phyloP scores from a whole-genome alignment of 2,888 invertebrate genomes.

The Dolomedes plantarius region DNA sequence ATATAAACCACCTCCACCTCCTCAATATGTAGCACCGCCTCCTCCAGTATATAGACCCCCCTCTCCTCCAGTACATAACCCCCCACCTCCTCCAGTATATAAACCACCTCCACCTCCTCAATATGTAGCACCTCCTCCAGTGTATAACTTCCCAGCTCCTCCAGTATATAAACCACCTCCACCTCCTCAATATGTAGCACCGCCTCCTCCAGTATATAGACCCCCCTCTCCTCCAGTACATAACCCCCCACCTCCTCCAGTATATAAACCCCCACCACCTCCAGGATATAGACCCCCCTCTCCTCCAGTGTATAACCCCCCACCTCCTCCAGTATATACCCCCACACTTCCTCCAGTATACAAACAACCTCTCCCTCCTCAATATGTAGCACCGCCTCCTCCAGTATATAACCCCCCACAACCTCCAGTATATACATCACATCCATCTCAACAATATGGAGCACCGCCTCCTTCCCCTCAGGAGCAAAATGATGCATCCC shows the following conservation, averaged over 20 bases:
- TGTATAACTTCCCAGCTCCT: too few species aligned
- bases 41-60: neutral
- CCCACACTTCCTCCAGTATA: neutral
- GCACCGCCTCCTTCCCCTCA: too few species aligned
- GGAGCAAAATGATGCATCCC: neutral
- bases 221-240: too few species aligned
- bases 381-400: neutral
- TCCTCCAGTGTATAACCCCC: neutral
- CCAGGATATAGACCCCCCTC: neutral
- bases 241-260: neutral
- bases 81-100: too few species aligned
- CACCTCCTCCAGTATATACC: neutral
- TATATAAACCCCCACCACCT: slow-evolving; percentile 1
- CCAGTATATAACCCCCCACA: too few species aligned
- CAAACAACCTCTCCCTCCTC: neutral
- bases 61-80: too few species aligned
- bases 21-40: neutral
- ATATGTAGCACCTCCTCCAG: too few species aligned
- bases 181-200: too few species aligned
- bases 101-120: too few species aligned
- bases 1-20: neutral
- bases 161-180: too few species aligned
- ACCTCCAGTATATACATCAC: neutral
- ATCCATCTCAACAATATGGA: slow-evolving; percentile 1
- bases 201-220: too few species aligned